Conservation (phyloP, 2,888 invertebrate genomes). For the Nasonia oneida region DNA sequence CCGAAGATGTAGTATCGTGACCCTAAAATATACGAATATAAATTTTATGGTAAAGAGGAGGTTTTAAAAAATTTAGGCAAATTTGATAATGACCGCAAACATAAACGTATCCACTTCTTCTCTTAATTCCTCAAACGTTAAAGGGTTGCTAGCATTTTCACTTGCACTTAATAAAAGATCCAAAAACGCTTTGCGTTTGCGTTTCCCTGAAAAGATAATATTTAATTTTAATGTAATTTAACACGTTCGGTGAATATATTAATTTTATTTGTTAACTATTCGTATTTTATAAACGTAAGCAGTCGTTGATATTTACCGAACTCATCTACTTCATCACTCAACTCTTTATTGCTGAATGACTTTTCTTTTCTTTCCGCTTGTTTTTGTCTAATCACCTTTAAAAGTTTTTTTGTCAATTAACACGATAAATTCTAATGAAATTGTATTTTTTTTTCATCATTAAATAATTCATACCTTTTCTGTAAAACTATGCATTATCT, state of each 20-base stretch:
- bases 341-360: not conserved
- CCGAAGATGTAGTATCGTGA: slow-evolving; percentile 81
- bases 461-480: slow-evolving; percentile 56
- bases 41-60: not conserved
- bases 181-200: slow-evolving; percentile 32
- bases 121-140: slow-evolving; percentile 35
- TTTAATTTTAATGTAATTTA: not conserved
- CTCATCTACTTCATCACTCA: not conserved
- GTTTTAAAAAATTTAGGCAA: not conserved
- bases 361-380: not conserved
- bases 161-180: slow-evolving; percentile 41
- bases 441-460: not conserved
- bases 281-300: too few species aligned
- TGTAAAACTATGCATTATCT: slow-evolving; percentile 67
- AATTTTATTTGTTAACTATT: not conserved
- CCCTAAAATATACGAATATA: slow-evolving; percentile 72
- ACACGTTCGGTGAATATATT: not conserved
- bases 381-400: slow-evolving; percentile 5
- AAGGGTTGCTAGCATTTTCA: slow-evolving; percentile 21
- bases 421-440: not conserved
- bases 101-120: slow-evolving; percentile 85
- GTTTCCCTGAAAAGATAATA: not conserved
- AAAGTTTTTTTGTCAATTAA: not conserved
- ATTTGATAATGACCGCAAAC: slow-evolving; percentile 82
- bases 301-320: not conserved